These are phyloP conservation scores for Crenichthys baileyi DNA, from an alignment of 2,797 vertebrate species.

Conservation along the genomic window DNA sequence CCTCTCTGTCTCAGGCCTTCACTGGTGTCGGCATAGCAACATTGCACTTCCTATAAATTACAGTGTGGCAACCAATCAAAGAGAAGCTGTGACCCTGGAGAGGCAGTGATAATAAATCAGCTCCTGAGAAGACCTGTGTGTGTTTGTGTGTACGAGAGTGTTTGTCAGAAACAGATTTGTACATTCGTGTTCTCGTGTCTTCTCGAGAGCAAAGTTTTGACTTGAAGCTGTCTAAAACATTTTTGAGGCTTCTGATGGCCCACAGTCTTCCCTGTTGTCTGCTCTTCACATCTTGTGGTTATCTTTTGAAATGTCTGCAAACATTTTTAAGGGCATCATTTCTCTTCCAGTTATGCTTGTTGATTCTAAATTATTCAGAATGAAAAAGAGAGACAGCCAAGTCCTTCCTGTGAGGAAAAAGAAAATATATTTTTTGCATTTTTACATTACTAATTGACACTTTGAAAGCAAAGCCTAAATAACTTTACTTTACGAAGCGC, in stretches of 20 bases:
- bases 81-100: conserved; percentile 67
- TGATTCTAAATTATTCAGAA: not conserved
- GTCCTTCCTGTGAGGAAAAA: not conserved
- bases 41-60: conserved; percentile 70
- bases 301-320: not conserved
- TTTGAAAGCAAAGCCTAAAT: not conserved
- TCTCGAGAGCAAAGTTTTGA: conserved; percentile 54
- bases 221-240: conserved; percentile 44
- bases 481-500: too few relatives aligned
- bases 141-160: conserved; percentile 15
- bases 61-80: conserved; percentile 62
- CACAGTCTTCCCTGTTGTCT: conserved; percentile 13
- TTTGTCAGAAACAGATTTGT: conserved; percentile 25
- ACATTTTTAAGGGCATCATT: not conserved
- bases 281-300: conserved; percentile 17
- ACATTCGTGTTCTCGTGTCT: conserved; percentile 39
- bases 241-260: conserved; percentile 25
- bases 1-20: conserved; percentile 56
- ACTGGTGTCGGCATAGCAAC: conserved; percentile 66
- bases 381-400: not conserved
- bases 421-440: not conserved
- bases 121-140: conserved; percentile 26
- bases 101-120: conserved; percentile 69
- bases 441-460: not conserved
- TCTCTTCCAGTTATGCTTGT: not conserved